Percentiles rank a stretch among this genome's conserved stretches.
Evolutionary conservation across 2,797 vertebrate genomes (phyloP).

Genomic region (Zalophus californianus): DNA sequence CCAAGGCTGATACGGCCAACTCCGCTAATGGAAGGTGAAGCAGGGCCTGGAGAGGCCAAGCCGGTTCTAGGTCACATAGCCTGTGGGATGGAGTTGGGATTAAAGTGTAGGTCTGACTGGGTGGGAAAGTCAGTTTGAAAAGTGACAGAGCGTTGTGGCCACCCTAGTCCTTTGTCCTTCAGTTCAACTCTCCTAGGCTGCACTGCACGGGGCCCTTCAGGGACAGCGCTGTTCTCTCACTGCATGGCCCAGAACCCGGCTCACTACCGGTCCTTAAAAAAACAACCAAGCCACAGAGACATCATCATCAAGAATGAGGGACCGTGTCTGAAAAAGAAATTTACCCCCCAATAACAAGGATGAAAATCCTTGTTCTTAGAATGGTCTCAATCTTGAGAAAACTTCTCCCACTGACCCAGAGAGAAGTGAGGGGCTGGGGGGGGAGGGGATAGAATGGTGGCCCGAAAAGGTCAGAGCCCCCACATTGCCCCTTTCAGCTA

Average conservation of each 20-base stretch:
- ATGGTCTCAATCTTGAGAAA: background rate
- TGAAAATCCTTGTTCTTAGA: background rate
- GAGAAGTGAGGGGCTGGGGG: background rate
- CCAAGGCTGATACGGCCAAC: fast-evolving
- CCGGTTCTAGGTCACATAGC: background rate
- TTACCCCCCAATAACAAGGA: background rate
- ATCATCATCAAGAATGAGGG: background rate
- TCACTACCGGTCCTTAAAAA: background rate
- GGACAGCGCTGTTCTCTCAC: background rate
- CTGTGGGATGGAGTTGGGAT: background rate
- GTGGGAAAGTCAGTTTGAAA: background rate
- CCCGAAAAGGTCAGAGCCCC: background rate
- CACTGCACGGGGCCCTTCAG: background rate
- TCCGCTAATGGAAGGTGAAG: background rate
- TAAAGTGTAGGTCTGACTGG: background rate
- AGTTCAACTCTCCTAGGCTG: background rate
- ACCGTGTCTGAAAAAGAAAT: background rate
- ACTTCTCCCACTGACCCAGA: background rate
- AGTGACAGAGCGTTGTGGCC: background rate
- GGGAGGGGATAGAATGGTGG: background rate
- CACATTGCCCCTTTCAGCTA: background rate
- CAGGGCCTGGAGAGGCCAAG: background rate
- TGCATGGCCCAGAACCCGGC: background rate
- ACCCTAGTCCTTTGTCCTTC: background rate
- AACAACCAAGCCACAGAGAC: background rate